Percentiles rank a stretch among this genome's conserved stretches.
These are phyloP conservation scores for Elanoides forficatus DNA, from an alignment of 2,113 vertebrate species.

Conservation along the genomic window DNA sequence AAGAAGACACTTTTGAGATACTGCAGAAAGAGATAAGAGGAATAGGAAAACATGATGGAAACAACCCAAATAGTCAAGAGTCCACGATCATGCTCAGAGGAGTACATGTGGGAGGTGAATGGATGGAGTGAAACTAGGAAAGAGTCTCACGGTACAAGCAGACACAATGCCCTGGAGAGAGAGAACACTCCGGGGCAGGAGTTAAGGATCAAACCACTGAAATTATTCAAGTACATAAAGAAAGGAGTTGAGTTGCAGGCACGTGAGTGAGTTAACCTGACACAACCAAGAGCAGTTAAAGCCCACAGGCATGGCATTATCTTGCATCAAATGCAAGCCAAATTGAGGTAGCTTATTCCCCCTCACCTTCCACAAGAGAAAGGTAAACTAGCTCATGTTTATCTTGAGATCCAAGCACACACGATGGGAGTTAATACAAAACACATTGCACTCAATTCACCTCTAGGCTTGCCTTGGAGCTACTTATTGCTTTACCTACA, in stretches of 20 bases:
- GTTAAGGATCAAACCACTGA: not conserved
- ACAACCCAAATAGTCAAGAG: not conserved
- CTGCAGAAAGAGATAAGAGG: not conserved
- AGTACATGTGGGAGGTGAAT: not conserved
- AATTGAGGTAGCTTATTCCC: not conserved
- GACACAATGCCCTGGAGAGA: not conserved
- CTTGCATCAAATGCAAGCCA: not conserved
- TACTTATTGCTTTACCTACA: not conserved
- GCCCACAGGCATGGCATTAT: not conserved
- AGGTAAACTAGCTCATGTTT: not conserved
- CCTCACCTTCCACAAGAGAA: not conserved
- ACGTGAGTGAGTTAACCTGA: not conserved
- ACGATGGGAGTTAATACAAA: not conserved
- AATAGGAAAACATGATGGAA: not conserved
- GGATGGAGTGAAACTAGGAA: not conserved
- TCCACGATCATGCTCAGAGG: not conserved
- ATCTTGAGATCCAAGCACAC: not conserved
- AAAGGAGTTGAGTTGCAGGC: not conserved
- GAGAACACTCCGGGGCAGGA: not conserved
- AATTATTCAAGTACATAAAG: not conserved
- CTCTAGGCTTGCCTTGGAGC: not conserved
- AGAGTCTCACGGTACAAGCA: not conserved
- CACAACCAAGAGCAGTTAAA: not conserved
- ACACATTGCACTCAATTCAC: fast-evolving
- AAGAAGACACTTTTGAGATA: not conserved